These are phyloP conservation scores for Selenia dentaria DNA, from an alignment of 2,888 invertebrate species.

Conservation along the genomic window DNA sequence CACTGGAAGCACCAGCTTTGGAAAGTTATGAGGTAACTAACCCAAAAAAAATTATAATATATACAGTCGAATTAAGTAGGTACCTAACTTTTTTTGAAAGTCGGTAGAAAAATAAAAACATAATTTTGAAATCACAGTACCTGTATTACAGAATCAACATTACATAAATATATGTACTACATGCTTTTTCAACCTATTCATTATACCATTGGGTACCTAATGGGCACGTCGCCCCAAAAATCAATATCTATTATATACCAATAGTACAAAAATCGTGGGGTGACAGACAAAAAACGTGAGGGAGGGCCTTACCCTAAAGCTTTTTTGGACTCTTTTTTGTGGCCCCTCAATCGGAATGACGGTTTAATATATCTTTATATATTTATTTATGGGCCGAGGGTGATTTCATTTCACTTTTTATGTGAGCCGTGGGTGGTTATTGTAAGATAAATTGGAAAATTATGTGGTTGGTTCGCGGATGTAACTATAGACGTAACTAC, in stretches of 20 bases:
- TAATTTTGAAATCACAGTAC: too few species aligned
- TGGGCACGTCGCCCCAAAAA: constrained; percentile 52
- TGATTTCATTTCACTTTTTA: constrained; percentile 35
- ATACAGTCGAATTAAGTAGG: too few species aligned
- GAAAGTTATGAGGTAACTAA: too few species aligned
- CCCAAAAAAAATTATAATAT: too few species aligned
- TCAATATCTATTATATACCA: constrained; percentile 71
- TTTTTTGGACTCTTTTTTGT: constrained; percentile 54
- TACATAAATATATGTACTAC: background rate
- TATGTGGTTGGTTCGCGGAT: background rate
- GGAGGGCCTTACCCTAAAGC: constrained; percentile 54
- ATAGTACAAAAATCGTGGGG: constrained; percentile 61
- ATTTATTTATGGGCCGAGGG: constrained; percentile 55
- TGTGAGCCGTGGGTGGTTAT: constrained; percentile 9
- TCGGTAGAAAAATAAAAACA: too few species aligned
- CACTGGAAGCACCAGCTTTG: too few species aligned
- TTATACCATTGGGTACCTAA: constrained; percentile 11
- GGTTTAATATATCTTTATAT: constrained; percentile 60
- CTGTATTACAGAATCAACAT: too few species aligned
- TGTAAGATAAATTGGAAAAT: background rate
- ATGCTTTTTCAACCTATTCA: constrained; percentile 5
- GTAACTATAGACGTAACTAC: too few species aligned
- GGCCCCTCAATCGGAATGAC: constrained; percentile 54
- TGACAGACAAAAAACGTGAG: constrained; percentile 60
- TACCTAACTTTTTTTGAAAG: too few species aligned